Percentiles rank a stretch among this genome's conserved stretches.
Evolutionary conservation across 2,113 vertebrate species (phyloP).

Genomic region (Ictidomys tridecemlineatus): DNA sequence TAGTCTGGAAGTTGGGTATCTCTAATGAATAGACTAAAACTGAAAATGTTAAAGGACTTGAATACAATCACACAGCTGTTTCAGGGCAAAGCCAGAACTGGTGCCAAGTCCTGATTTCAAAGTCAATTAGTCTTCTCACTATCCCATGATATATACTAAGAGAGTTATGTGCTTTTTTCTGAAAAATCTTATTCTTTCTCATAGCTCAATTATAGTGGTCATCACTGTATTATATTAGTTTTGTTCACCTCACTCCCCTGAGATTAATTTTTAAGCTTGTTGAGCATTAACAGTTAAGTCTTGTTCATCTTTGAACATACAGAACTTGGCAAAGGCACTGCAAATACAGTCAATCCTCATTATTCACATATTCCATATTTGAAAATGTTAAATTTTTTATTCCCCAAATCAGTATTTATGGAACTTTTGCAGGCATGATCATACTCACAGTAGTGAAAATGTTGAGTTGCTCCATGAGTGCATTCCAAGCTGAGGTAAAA

Average conservation of each 20-base stretch:
- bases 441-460: not conserved
- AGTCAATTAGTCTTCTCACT: not conserved
- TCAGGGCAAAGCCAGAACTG: not conserved
- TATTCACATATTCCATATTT: not conserved
- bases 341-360: not conserved
- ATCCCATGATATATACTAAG: not conserved
- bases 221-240: not conserved
- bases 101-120: not conserved
- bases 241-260: not conserved
- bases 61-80: not conserved
- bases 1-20: not conserved
- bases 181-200: not conserved
- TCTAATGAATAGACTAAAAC: not conserved
- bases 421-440: not conserved
- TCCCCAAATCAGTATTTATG: not conserved
- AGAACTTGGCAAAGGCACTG: slow-evolving; percentile 31
- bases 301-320: not conserved
- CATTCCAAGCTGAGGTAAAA: not conserved
- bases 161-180: not conserved
- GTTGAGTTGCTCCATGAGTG: accelerated
- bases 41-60: not conserved
- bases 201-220: not conserved
- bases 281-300: not conserved
- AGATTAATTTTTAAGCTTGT: not conserved
- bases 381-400: not conserved